phyloP scores from a whole-genome alignment of 1,140 invertebrate genomes.

The Carcinoscorpius rotundicauda region DNA sequence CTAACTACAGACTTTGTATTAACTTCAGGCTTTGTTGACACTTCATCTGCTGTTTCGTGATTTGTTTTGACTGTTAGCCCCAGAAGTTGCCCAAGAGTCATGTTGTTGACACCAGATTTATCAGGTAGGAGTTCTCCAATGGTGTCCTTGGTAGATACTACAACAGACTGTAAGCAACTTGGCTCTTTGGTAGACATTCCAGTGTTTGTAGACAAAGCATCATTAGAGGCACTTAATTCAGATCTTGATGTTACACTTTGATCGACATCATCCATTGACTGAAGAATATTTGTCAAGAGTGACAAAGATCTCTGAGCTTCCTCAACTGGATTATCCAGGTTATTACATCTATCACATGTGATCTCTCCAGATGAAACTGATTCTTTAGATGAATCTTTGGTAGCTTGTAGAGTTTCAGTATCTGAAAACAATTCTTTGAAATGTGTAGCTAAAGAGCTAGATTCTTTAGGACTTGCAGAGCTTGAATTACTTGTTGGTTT shows the following conservation, averaged over 20 bases:
- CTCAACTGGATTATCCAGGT: background rate
- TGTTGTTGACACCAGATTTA: background rate
- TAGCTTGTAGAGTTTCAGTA: conserved; percentile 1
- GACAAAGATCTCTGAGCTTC: conserved; percentile 5
- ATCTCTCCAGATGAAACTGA: background rate
- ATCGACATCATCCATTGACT: background rate
- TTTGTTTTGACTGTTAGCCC: background rate
- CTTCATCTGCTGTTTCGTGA: background rate
- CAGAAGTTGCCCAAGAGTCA: background rate
- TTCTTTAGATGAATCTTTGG: conserved; percentile 7
- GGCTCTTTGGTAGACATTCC: background rate
- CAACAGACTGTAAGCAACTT: background rate
- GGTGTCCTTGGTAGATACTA: background rate
- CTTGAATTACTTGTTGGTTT: conserved; percentile 8
- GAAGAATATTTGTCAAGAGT: conserved; percentile 4
- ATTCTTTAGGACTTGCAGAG: conserved; percentile 12
- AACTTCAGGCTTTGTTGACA: background rate
- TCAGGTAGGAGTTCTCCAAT: no score
- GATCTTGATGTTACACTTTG: no score
- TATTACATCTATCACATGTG: conserved; percentile 6
- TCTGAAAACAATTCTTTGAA: conserved; percentile 3
- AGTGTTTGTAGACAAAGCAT: background rate
- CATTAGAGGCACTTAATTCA: background rate
- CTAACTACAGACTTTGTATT: conserved; percentile 3
- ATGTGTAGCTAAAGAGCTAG: background rate